A percentile compares a stretch with the other conserved stretches of the same genome.
phyloP scores from a whole-genome alignment of 2,797 vertebrate species.

The Sebastes melanostomus region DNA sequence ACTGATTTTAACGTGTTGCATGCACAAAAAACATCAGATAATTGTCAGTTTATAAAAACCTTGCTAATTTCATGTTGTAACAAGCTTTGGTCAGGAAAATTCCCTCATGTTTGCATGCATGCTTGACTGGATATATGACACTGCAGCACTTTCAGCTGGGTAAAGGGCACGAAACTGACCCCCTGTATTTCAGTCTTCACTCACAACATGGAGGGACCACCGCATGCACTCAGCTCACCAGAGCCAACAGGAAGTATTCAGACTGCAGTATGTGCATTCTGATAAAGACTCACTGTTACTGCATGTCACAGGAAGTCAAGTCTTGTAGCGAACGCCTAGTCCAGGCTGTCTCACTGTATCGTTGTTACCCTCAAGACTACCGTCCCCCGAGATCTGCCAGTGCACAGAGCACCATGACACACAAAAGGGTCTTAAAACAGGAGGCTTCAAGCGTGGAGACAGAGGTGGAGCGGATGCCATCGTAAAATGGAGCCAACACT shows the following conservation, averaged over 20 bases:
- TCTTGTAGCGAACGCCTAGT: neutral
- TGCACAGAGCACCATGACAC: slow-evolving; percentile 7
- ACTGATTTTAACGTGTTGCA: neutral
- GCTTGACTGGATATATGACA: neutral
- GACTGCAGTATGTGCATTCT: neutral
- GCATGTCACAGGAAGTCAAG: neutral
- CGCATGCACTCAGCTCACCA: neutral
- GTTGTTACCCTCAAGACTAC: slow-evolving; percentile 1
- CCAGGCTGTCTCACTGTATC: neutral
- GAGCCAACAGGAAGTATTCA: neutral
- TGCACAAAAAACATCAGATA: neutral
- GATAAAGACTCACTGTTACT: neutral
- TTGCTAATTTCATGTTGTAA: neutral
- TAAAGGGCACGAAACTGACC: neutral
- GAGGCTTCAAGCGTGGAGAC: slow-evolving; percentile 10
- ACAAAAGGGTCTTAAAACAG: slow-evolving; percentile 20
- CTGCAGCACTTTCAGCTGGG: neutral
- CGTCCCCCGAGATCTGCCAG: slow-evolving; percentile 17
- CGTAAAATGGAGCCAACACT: slow-evolving; percentile 54
- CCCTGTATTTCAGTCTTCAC: neutral
- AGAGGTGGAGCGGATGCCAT: slow-evolving; percentile 12
- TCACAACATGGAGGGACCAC: neutral
- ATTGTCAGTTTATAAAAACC: neutral
- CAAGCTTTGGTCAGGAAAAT: neutral
- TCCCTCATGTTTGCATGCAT: neutral